Percentiles rank a stretch among this genome's conserved stretches.
Conservation (phyloP, 2,113 vertebrate genomes). For the Canis aureus region DNA sequence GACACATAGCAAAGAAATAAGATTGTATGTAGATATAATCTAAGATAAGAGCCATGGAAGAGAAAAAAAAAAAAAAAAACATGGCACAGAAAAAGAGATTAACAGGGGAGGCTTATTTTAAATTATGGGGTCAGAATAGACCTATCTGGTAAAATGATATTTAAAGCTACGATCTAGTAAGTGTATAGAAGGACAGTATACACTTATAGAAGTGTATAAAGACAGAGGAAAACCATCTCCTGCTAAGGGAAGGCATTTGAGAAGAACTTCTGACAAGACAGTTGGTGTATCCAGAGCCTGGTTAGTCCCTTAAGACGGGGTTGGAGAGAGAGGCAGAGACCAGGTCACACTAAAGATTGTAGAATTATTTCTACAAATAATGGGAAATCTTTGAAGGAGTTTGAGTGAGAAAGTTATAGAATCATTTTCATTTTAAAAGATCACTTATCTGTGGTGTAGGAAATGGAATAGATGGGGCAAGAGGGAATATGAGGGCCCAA, state of each 20-base stretch:
- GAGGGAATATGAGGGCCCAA: background rate
- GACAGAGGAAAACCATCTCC: background rate
- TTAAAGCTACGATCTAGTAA: background rate
- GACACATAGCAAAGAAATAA: background rate
- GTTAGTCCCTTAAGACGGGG: background rate
- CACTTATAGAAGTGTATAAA: too few species aligned
- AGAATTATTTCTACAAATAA: background rate
- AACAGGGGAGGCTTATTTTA: background rate
- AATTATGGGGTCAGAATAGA: background rate
- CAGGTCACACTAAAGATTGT: background rate
- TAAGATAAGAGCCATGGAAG: background rate
- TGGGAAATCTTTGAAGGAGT: background rate
- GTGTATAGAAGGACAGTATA: background rate
- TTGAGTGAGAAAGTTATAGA: background rate
- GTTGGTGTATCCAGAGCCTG: background rate
- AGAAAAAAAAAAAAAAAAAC: slow-evolving; percentile 33
- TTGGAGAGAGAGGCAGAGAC: background rate
- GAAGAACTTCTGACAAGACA: background rate
- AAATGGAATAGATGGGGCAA: background rate
- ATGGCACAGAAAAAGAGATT: background rate
- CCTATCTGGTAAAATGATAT: background rate
- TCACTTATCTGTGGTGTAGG: background rate
- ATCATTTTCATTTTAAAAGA: background rate
- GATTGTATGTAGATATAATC: background rate
- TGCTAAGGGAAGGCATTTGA: background rate